Evolutionary conservation across 2,888 invertebrate species (phyloP), one percentile per base, ranked within the genome.

Genomic region (Watsonalla binaria): DNA sequence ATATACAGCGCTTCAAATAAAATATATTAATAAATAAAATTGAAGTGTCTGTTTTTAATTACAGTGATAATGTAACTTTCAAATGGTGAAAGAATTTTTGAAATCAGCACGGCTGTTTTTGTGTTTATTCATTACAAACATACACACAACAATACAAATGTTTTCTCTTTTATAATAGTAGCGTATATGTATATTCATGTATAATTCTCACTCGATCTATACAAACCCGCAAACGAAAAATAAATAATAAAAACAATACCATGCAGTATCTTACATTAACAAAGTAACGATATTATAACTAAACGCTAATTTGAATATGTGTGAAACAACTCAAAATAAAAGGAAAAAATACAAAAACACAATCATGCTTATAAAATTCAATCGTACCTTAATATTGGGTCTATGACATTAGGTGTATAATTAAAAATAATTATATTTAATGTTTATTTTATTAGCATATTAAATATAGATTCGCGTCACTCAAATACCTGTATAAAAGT

Each of bases 241-340:
- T 45, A 55, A 45, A 50, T 13, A 48, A 52, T 51, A 49, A 58
- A 51, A 57, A 56, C 51, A 57, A 56, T 51, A 52, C 11, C 71
- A 76, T 75, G 75, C 74, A 62, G 52, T 48, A 48, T 54, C 54
- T 57, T 56, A 57, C 53, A 62, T 52, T 56, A 59, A 60, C 58
- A 53, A 53, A 15, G 46, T 47, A 54, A 57, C 42, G 35, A 58
- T 61, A 47, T 45, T 50, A 60, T 48, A 54, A 49, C 51, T 51
- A 63, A 64, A 49, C 66, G 74, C 80, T 82, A 84, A 82, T 70
- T 80, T 82, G 83, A 75, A 81, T 80, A 84, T 84, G 84, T 86
- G 86, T 86, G 82, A 76, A 72, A 67, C 68, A 64, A 59, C n/a
- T n/a, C n/a, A 60, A 63, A 65, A 61, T 55, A 61, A 61, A 68